A percentile compares a stretch with the other conserved stretches of the same genome.
Conservation (phyloP, 2,797 vertebrate genomes). For the Aldrovandia affinis region DNA sequence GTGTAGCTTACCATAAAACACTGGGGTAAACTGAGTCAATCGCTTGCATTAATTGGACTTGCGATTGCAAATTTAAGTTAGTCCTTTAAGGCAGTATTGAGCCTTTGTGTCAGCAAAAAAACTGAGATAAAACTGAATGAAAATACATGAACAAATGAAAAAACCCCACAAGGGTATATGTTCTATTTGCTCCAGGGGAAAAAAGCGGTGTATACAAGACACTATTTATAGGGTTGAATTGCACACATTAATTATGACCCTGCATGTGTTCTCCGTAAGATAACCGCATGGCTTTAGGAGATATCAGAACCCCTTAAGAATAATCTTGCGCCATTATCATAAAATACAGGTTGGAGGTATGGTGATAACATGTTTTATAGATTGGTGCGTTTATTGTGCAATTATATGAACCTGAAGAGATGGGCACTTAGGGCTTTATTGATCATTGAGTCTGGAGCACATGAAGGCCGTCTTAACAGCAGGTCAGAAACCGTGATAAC, state of each 20-base stretch:
- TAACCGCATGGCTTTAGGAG: not conserved
- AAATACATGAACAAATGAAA: not conserved
- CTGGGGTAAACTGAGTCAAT: not conserved
- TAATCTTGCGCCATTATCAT: no score
- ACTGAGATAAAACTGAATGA: not conserved
- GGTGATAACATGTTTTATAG: not conserved
- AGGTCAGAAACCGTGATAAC: not conserved
- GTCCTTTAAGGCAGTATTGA: not conserved
- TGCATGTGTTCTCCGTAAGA: not conserved
- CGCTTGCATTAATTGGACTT: not conserved
- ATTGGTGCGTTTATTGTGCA: not conserved
- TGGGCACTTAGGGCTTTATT: not conserved
- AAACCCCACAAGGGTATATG: not conserved
- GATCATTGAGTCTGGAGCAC: not conserved
- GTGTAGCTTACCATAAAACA: not conserved
- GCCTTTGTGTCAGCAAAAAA: not conserved
- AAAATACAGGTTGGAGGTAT: no score
- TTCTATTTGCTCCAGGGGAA: not conserved
- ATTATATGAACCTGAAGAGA: not conserved
- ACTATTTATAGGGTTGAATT: constrained; percentile 2
- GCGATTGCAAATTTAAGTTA: not conserved
- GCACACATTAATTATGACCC: not conserved
- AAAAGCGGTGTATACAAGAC: not conserved
- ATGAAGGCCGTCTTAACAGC: not conserved
- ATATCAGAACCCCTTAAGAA: not conserved